Evolutionary conservation across 2,797 vertebrate genomes (phyloP).

Genomic region (Toxotes lorentzi): DNA sequence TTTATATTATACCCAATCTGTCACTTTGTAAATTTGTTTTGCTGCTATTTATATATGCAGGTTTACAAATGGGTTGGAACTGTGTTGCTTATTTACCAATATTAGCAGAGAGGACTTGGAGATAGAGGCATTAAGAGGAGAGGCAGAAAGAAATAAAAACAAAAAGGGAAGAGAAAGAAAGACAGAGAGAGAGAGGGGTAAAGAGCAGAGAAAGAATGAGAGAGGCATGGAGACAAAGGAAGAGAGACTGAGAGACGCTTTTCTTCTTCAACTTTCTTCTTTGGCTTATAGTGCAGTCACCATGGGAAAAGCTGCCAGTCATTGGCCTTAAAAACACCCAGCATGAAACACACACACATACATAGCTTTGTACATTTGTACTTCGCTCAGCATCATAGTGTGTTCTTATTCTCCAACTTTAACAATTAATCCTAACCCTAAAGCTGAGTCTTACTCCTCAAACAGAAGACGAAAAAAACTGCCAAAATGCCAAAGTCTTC

Average conservation of each 20-base stretch:
- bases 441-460: not conserved
- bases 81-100: not conserved
- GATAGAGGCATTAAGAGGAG: not conserved
- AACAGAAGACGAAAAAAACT: not conserved
- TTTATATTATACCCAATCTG: not conserved
- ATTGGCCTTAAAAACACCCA: constrained; percentile 21
- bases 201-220: not conserved
- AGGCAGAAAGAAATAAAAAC: not conserved
- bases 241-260: constrained; percentile 6
- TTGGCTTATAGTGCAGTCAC: constrained; percentile 28
- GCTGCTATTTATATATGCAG: not conserved
- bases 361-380: not conserved
- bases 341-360: not conserved
- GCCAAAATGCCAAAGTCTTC: not conserved
- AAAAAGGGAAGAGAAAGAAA: not conserved
- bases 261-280: constrained; percentile 35
- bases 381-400: not conserved
- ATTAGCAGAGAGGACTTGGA: not conserved
- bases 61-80: not conserved
- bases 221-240: not conserved
- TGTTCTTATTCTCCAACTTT: not conserved
- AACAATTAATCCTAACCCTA: not conserved
- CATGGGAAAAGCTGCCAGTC: constrained; percentile 60
- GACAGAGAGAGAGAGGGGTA: not conserved
- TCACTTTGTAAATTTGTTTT: not conserved